phyloP scores from a whole-genome alignment of 2,113 vertebrate species.

The Abramis brama region DNA sequence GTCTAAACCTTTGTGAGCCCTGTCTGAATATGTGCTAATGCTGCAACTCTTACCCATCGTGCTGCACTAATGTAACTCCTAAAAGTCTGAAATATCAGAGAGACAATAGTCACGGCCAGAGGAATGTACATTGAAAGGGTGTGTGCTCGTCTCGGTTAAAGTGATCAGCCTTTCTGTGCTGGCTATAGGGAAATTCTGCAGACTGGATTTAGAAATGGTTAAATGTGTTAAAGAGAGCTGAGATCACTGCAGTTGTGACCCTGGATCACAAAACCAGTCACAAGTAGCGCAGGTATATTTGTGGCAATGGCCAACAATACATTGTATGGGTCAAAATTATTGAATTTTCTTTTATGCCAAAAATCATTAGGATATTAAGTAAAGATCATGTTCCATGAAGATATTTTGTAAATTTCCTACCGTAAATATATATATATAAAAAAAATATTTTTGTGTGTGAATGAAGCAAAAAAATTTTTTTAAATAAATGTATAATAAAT shows the following conservation, averaged over 20 bases:
- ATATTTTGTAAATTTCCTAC: too few relatives aligned
- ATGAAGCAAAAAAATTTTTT: too few relatives aligned
- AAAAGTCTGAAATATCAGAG: conserved; percentile 39
- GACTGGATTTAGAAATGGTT: background rate
- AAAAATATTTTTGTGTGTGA: too few relatives aligned
- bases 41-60: conserved; percentile 21
- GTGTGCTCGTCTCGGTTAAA: conserved; percentile 15
- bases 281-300: too few relatives aligned
- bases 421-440: too few relatives aligned
- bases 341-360: too few relatives aligned
- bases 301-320: too few relatives aligned
- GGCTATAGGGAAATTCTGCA: conserved; percentile 29
- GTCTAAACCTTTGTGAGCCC: conserved; percentile 28
- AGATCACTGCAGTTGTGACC: background rate
- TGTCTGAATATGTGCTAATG: conserved; percentile 21
- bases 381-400: too few relatives aligned
- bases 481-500: too few relatives aligned
- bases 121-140: conserved; percentile 28
- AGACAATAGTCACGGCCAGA: conserved; percentile 17
- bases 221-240: background rate
- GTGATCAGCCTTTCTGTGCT: conserved; percentile 28
- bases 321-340: too few relatives aligned
- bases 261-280: too few relatives aligned
- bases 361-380: too few relatives aligned
- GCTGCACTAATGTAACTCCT: conserved; percentile 39